phyloP scores from a whole-genome alignment of 2,888 invertebrate genomes.

The Ischnus inquisitorius region DNA sequence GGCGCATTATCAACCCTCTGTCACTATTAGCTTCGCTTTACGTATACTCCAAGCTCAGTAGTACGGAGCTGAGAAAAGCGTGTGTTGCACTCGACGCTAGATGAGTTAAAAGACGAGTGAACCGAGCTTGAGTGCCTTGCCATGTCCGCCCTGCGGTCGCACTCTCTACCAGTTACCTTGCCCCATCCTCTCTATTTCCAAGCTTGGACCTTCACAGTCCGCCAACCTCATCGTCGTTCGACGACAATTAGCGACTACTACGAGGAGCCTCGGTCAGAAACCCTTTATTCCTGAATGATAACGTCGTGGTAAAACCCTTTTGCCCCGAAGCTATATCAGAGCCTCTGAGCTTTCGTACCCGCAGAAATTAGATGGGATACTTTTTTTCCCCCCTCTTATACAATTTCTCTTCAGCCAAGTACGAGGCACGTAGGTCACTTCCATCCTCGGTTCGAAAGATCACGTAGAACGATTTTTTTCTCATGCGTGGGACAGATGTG shows the following conservation, averaged over 20 bases:
- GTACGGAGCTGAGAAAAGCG: conserved; percentile 21
- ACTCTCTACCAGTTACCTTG: conserved; percentile 73
- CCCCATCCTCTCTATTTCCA: conserved; percentile 34
- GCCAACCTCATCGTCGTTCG: conserved; percentile 67
- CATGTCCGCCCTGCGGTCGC: conserved; percentile 76
- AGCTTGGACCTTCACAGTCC: conserved; percentile 67
- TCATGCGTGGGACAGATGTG: conserved; percentile 60
- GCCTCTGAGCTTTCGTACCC: neutral
- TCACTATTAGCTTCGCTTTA: conserved; percentile 51
- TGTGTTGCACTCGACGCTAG: conserved; percentile 72
- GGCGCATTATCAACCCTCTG: conserved; percentile 23
- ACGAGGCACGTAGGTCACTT: conserved; percentile 28
- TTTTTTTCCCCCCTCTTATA: neutral
- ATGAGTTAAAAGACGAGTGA: conserved; percentile 81
- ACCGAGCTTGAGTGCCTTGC: conserved; percentile 84
- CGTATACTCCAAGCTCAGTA: neutral
- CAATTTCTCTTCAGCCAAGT: neutral
- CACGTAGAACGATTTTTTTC: conserved; percentile 3
- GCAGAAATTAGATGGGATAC: conserved; percentile 3
- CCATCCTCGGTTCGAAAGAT: neutral
- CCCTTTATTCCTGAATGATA: conserved; percentile 61
- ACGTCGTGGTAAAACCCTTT: conserved; percentile 52
- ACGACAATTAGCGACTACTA: conserved; percentile 77
- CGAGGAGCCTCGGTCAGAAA: conserved; percentile 51
- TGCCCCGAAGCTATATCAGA: conserved; percentile 26